Evolutionary conservation across 1,140 invertebrate species (phyloP), one percentile per base, ranked within the genome.

Genomic region (Paralvinella palmiformis): DNA sequence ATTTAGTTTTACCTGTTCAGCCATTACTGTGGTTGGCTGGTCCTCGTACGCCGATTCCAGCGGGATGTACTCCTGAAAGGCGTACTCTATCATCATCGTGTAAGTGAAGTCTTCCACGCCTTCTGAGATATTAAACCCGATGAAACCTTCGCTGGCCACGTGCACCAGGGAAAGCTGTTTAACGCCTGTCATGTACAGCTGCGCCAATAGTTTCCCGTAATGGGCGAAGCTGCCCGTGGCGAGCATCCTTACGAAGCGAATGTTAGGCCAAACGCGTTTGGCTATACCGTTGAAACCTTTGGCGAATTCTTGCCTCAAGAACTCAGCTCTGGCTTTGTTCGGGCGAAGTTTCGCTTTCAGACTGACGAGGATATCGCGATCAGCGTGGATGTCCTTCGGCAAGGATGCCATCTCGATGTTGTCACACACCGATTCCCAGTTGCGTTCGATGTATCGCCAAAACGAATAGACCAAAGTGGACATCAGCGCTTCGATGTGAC

Each of bases 91-190:
- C n/a, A 59, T 37, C 4, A 48, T 31, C 24, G 31, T 35, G 57
- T 65, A 65, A 20, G 24, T 37, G 6, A 33, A 36, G 36, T 48
- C 17, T 6, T 64, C 63, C 5, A n/a, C 24, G 37, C 59, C 44
- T 6, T 13, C 17, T 24, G 35, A 33, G 29, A 59, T 10, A 41
- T 64, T 64, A n/a, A 60, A 22, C 3, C 63, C 63, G 24, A 64
- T 33, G 44, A 64, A 60, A n/a, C 63, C 63, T 50, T 65, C 64
- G 24, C 64, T 65, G 27, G 64, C 64, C 31, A 44, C 64, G 32
- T 65, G 64, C 10, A 55, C 15, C 27, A 61, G 32, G 10, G 64
- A 65, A 4, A 65, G 29, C 45, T 60, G 64, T 6, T 17, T 62
- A 13, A 65, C 64, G 7, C 50, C 64, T 20, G 31, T 31, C 41